Percentiles rank a stretch among this genome's conserved stretches.
Evolutionary conservation across 2,888 invertebrate genomes (phyloP).

Genomic region (Calameuta filiformis): DNA sequence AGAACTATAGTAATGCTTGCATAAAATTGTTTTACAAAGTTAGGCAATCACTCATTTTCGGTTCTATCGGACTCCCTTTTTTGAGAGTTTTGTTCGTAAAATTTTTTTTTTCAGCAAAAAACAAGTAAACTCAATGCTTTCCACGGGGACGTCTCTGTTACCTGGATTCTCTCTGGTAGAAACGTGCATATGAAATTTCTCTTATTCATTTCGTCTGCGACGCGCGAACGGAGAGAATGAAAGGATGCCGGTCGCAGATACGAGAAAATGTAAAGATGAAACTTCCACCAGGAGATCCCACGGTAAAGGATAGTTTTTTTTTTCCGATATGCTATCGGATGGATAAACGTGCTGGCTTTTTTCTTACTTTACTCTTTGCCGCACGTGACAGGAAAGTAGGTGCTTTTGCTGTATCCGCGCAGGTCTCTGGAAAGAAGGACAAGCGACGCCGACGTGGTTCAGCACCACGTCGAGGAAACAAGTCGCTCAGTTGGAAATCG

Average conservation of each 20-base stretch:
- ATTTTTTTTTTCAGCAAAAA: not conserved
- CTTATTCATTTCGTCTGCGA: not conserved
- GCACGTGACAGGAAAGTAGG: constrained; percentile 9
- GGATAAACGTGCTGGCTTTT: not conserved
- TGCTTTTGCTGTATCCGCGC: not conserved
- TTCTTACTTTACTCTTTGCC: not conserved
- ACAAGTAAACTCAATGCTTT: not conserved
- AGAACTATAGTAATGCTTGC: not conserved
- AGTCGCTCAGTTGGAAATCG: not conserved
- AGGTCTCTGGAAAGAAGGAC: not conserved
- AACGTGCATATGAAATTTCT: not conserved
- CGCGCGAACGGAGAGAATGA: not conserved
- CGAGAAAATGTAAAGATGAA: not conserved
- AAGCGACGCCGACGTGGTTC: not conserved
- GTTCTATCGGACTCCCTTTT: not conserved
- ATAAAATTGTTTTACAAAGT: not conserved
- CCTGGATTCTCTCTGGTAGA: not conserved
- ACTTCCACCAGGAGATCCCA: not conserved
- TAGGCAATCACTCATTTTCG: not conserved
- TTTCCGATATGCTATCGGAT: constrained; percentile 9
- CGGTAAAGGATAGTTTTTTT: not conserved
- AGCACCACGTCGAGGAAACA: not conserved
- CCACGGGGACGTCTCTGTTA: not conserved
- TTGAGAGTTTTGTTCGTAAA: not conserved
- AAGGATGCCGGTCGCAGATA: not conserved